Evolutionary conservation across 2,888 invertebrate genomes (phyloP), one percentile per base, ranked within the genome.

Genomic region (Thymelicus acteon): DNA sequence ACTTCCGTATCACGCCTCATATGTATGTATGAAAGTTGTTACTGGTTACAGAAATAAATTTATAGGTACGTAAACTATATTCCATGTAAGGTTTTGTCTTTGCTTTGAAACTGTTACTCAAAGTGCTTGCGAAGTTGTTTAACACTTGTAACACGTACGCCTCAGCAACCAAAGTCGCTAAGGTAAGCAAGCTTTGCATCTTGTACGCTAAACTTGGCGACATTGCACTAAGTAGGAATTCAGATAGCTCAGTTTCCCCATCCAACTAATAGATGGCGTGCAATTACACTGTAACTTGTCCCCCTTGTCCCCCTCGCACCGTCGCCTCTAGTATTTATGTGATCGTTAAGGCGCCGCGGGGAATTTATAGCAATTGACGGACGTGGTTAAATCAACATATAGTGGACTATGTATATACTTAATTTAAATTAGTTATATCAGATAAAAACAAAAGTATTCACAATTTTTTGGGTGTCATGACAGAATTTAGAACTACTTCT

Each of bases 221-320:
- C 68, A 64, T 63, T 48, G 61, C 44, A 71, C 71, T 69, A 52
- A 63, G 63, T 52, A 67, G 54, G 19, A 48, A 60, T 48, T 68
- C 54, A 31, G 70, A 67, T 72, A 66, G 57, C 71, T 70, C 75
- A 75, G 75, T 74, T 81, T 75, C 76, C 73, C 74, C 71, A 74
- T 75, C 72, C 80, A 75, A 79, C 82, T 87, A 83, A 88, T 82
- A 87, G 86, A 89, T 88, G 85, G 85, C 81, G 82, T 75, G 80
- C 84, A 88, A 90, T 89, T 88, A 88, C 84, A 85, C 83, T 78
- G 77, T 86, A 84, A 85, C 85, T 86, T 80, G 81, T 78, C 76
- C 75, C 73, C 40, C 72, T 63, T 72, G 64, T 78, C 76, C 75
- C 73, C 44, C 72, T 63, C 72, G 64, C 60, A 72, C 65, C 74